These are phyloP conservation scores for Cancer borealis DNA, from an alignment of 2,888 invertebrate genomes.

Conservation along the genomic window DNA sequence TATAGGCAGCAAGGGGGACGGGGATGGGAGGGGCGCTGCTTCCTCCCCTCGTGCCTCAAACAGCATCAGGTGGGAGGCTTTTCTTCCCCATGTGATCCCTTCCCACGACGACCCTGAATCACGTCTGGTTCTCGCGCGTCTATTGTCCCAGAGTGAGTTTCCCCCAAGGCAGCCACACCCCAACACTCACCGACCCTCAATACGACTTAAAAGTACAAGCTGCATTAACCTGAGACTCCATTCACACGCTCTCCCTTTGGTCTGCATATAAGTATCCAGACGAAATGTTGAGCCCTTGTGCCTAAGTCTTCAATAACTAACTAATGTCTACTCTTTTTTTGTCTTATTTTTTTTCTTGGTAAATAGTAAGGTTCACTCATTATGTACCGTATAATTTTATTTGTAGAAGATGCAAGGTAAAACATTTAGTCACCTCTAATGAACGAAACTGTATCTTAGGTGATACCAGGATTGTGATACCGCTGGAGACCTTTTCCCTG, in stretches of 20 bases:
- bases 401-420: not conserved
- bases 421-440: not conserved
- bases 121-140: constrained; percentile 4
- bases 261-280: not conserved
- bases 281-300: not conserved
- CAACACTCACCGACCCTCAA: not conserved
- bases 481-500: not conserved
- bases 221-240: no score
- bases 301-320: not conserved
- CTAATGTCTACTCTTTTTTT: no score
- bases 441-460: not conserved
- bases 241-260: not conserved
- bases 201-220: not conserved
- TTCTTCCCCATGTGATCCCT: not conserved
- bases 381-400: no score
- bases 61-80: constrained; percentile 13
- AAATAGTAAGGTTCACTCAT: no score
- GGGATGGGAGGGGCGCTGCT: not conserved
- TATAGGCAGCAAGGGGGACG: not conserved
- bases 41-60: not conserved
- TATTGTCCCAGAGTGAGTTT: not conserved
- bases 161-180: not conserved
- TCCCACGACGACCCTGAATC: not conserved
- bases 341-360: no score
- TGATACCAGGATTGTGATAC: not conserved